These are phyloP conservation scores for Scaptomyza tumidula DNA, from an alignment of 2,888 invertebrate species.

Conservation along the genomic window DNA sequence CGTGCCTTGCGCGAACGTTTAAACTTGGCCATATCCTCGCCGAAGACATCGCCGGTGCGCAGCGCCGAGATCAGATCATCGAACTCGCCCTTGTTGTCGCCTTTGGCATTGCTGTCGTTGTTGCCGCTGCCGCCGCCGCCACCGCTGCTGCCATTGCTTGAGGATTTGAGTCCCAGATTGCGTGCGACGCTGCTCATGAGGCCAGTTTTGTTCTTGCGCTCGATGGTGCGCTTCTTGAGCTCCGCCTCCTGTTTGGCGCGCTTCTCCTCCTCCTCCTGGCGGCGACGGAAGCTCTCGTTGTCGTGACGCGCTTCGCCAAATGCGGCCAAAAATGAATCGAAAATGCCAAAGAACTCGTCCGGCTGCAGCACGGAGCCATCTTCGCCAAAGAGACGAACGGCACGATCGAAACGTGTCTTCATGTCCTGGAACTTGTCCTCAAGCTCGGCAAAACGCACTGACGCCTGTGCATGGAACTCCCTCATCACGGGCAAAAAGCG, in stretches of 20 bases:
- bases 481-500: conserved; percentile 97
- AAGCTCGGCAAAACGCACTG: conserved; percentile 95
- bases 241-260: conserved; percentile 95
- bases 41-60: conserved; percentile 97
- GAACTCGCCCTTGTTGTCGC: conserved; percentile 92
- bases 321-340: conserved; percentile 93
- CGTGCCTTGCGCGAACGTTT: conserved; percentile 90
- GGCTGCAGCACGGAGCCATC: conserved; percentile 93
- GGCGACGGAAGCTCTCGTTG: conserved; percentile 92
- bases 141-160: conserved; percentile 66
- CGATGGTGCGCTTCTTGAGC: conserved; percentile 93
- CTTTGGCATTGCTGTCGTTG: conserved; percentile 85
- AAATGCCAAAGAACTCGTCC: conserved; percentile 96
- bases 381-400: conserved; percentile 95
- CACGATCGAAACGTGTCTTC: conserved; percentile 96
- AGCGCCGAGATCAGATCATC: conserved; percentile 98
- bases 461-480: conserved; percentile 96
- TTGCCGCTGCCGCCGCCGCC: conserved; percentile 5
- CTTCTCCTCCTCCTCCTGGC: conserved; percentile 95
- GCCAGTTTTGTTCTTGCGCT: conserved; percentile 92
- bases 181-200: conserved; percentile 90
- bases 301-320: conserved; percentile 94
- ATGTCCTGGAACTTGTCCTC: conserved; percentile 97
- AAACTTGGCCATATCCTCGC: conserved; percentile 97
- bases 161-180: conserved; percentile 88